These are phyloP conservation scores for Pseudonaja textilis DNA, from an alignment of 2,113 vertebrate species.

Conservation along the genomic window DNA sequence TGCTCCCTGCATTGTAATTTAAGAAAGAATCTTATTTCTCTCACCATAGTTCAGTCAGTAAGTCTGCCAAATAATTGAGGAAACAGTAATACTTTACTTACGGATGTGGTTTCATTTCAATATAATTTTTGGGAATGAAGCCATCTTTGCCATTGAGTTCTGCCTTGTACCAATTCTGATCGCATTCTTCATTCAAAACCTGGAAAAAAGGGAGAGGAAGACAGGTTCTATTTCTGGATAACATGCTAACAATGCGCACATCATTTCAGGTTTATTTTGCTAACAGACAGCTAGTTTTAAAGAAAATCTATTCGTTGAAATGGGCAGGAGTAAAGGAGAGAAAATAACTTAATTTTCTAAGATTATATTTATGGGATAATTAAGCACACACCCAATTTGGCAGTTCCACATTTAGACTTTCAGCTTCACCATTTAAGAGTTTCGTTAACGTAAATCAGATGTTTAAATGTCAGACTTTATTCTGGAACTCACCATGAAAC, in stretches of 20 bases:
- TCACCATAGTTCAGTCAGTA: not conserved
- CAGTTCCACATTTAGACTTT: not conserved
- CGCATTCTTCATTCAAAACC: constrained; percentile 97
- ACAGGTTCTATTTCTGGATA: not conserved
- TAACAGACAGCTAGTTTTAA: not conserved
- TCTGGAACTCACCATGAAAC: not conserved
- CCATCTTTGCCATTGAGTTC: constrained; percentile 95
- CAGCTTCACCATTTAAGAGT: not conserved
- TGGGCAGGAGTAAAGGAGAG: not conserved
- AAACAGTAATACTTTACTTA: constrained; percentile 72
- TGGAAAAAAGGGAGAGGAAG: constrained; percentile 49
- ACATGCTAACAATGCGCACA: not conserved
- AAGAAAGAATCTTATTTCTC: not conserved
- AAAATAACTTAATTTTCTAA: not conserved
- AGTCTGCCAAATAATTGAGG: not conserved
- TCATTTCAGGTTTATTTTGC: not conserved
- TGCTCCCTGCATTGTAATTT: not conserved
- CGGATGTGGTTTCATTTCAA: constrained; percentile 98
- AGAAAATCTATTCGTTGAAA: not conserved
- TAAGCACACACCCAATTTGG: not conserved
- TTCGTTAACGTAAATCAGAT: not conserved
- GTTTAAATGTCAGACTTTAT: not conserved
- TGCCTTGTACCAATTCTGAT: constrained; percentile 97
- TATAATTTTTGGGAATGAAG: constrained; percentile 99
- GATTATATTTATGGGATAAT: not conserved